phyloP scores from a whole-genome alignment of 2,113 vertebrate genomes.

The Proteles cristata region DNA sequence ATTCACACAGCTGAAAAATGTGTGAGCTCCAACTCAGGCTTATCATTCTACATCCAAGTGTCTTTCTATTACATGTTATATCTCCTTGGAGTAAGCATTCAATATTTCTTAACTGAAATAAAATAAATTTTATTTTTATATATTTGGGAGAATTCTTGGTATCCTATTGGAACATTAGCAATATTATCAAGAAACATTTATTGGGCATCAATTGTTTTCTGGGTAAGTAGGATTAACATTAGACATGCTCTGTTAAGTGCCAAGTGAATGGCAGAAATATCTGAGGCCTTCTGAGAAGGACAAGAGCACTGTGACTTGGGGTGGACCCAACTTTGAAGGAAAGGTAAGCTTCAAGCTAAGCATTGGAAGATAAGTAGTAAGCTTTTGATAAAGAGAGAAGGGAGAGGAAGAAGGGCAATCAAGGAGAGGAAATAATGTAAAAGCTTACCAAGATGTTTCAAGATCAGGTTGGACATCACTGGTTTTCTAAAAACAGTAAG shows the following conservation, averaged over 20 bases:
- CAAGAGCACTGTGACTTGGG: neutral
- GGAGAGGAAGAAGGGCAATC: neutral
- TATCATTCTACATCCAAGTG: neutral
- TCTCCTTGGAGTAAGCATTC: neutral
- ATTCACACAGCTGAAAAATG: neutral
- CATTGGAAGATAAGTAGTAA: neutral
- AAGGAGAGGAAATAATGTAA: neutral
- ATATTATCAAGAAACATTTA: neutral
- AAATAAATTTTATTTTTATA: neutral
- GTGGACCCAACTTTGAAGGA: neutral
- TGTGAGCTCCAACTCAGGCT: neutral
- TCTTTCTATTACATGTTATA: slow-evolving; percentile 12
- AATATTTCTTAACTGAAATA: slow-evolving; percentile 18
- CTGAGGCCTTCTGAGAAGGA: neutral
- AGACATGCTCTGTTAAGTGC: neutral
- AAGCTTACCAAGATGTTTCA: neutral
- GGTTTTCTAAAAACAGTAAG: neutral
- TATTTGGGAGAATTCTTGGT: neutral
- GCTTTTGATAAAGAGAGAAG: slow-evolving; percentile 4
- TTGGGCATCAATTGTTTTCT: neutral
- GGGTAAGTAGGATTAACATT: neutral
- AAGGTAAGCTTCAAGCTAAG: neutral
- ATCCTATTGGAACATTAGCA: neutral
- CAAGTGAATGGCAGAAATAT: neutral
- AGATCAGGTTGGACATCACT: neutral